Evolutionary conservation across 2,113 vertebrate species (phyloP).

Genomic region (Galeopterus variegatus): DNA sequence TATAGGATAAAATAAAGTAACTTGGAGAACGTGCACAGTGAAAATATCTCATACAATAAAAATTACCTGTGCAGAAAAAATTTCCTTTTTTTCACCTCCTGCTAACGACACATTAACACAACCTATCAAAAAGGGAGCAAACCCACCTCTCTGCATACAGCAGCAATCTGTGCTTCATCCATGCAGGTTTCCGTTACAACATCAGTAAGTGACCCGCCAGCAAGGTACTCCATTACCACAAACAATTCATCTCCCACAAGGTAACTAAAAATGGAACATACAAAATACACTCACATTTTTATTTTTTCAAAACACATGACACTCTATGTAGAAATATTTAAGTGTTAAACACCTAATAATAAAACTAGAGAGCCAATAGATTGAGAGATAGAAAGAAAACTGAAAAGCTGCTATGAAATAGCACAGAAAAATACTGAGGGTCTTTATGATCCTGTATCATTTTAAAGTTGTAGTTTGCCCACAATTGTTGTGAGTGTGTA

Average conservation of each 20-base stretch:
- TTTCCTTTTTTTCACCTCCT: background rate
- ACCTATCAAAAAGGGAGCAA: background rate
- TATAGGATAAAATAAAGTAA: background rate
- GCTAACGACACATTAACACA: background rate
- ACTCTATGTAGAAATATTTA: background rate
- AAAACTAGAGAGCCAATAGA: background rate
- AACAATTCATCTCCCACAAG: constrained; percentile 98
- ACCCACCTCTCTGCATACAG: constrained; percentile 97
- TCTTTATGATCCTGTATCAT: constrained; percentile 3
- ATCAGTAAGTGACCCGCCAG: constrained; percentile 98
- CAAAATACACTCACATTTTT: background rate
- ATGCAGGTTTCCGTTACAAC: constrained; percentile 99
- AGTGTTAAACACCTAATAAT: background rate
- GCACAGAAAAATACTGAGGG: background rate
- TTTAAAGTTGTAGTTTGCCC: background rate
- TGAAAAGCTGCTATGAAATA: background rate
- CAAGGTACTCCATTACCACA: constrained; percentile 99
- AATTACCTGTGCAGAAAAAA: background rate
- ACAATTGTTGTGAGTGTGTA: background rate
- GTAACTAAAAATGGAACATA: constrained; percentile 91
- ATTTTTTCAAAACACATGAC: constrained; percentile 77
- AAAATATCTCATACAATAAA: background rate
- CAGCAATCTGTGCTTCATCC: constrained; percentile 99
- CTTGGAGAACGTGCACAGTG: background rate
- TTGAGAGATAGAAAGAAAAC: constrained; percentile 21